Base-by-base conservation (phyloP, 2,888 invertebrate species). In the Drosophila emarginata region DNA sequence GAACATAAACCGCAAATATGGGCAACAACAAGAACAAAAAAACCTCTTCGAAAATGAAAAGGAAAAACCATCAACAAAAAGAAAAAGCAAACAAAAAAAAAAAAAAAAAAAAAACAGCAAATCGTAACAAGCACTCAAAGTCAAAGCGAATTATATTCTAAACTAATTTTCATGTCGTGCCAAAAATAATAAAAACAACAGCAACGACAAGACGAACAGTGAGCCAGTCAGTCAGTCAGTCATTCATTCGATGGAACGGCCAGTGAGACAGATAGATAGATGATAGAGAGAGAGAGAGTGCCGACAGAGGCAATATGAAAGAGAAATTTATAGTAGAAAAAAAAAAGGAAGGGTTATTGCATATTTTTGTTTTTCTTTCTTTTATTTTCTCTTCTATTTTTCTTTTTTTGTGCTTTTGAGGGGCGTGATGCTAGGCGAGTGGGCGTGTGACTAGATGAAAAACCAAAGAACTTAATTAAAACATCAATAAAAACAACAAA, bases 161-260 rank as follows among this genome's bases (percentile, higher is more conserved):
- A 85, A 85, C 87, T 84, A 79, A 83, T 83, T 87, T 84, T 87
- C 87, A 67, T 87, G 82, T 79, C 80, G 84, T 87, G 87, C 84
- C 84, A 84, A 84, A 84, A 84, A 87, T 87, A 87, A 84, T 87
- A 84, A 86, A 81, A 81, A 76, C 67, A 77, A 76, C n/a, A 28
- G 50, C 9, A 32, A 50, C 53, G 21, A 64, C 37, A 51, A 64
- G 12, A 40, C 23, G 26, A 63, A 50, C 53, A 70, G 56, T 45
- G 21, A 62, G 18, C 15, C 45, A 51, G 36, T 61, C 36, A 18
- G 56, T n/a, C 37, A 21, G 36, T 7, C 23, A 54, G 54, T 14
- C 14, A 28, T 32, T 32, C 32, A 32, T 32, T 32, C 9, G 32
- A 32, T 32, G 32, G 32, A 32, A 32, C 32, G 2, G 32, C 11